Base-by-base conservation (phyloP, 2,797 vertebrate genomes). In the Octomys mimax region DNA sequence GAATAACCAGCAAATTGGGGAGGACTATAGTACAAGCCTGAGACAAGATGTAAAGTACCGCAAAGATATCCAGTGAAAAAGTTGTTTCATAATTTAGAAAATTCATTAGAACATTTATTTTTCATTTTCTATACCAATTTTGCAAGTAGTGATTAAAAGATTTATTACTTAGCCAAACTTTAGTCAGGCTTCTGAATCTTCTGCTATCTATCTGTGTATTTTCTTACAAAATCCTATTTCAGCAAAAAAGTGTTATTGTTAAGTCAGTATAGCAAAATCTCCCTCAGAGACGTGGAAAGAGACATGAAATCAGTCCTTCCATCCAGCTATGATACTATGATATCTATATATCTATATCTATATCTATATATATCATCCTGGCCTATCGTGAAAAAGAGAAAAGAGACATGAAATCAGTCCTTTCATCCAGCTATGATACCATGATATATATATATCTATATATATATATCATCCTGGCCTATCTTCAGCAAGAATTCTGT, bases 381-480 rank as follows among this genome's bases (percentile, higher is more conserved):
- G 66, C 66, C 8, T 19, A 46, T 57, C 49, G n/a, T n/a, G n/a
- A n/a, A n/a, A n/a, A n/a, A n/a, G n/a, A n/a, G n/a, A n/a, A 88
- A 89, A 36, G 80, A 88, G 28, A 82, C 13, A 77, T 42, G 57
- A 78, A 96, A 89, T 87, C 75, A 81, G 84, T 26, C 2, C 62
- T 70, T 18, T 7, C 42, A 71, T 81, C 36, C 1, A 78, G n/a
- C n/a, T n/a, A n/a, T n/a, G n/a, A n/a, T n/a, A n/a, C n/a, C n/a
- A n/a, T n/a, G n/a, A n/a, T 39, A 39, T 39, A 39, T 39, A 39
- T 39, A 39, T 39, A 39, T 39, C 2, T 39, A 39, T 39, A 42
- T 42, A 42, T 42, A 42, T 42, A 42, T 42, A 21, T 70, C 18
- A 68, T 13, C 42, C 62, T 71, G n/a, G 66, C 66, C 8, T 19